Conservation (phyloP, 2,888 invertebrate species). For the Lobophora halterata region DNA sequence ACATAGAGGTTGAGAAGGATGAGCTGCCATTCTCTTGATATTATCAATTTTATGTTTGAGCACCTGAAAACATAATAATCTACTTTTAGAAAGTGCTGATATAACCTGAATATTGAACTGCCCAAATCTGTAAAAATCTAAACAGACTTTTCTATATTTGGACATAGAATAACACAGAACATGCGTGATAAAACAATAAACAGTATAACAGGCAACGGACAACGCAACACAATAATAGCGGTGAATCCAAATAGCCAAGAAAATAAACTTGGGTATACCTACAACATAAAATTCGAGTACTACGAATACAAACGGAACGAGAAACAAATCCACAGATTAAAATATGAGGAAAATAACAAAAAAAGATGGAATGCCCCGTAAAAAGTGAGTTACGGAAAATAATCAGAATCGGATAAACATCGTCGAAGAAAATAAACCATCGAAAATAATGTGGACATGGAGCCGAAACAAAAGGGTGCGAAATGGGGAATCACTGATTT, state of each 20-base stretch:
- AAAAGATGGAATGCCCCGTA: constrained; percentile 34
- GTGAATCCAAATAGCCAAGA: constrained; percentile 41
- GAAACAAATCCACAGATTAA: constrained; percentile 39
- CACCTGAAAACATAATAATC: constrained; percentile 84
- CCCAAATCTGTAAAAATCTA: constrained; percentile 33
- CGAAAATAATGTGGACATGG: constrained; percentile 45
- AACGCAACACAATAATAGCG: constrained; percentile 46
- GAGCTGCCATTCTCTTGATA: constrained; percentile 96
- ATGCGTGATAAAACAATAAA: constrained; percentile 47
- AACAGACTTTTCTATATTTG: constrained; percentile 31
- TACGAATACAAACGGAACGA: constrained; percentile 35
- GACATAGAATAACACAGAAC: constrained; percentile 44
- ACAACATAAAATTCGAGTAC: constrained; percentile 34
- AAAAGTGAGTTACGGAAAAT: constrained; percentile 35
- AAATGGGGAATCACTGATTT: constrained; percentile 45
- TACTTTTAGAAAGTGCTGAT: constrained; percentile 22
- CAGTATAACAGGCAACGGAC: constrained; percentile 40
- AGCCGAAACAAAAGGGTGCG: constrained; percentile 49
- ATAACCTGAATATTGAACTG: constrained; percentile 20
- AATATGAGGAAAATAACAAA: constrained; percentile 40
- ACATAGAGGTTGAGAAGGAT: constrained; percentile 97
- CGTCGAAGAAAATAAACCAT: constrained; percentile 36
- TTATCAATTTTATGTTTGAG: constrained; percentile 97
- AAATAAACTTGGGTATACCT: constrained; percentile 37
- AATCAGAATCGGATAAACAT: constrained; percentile 35